Base-by-base conservation (phyloP, 2,888 invertebrate genomes). In the Macaria liturata region DNA sequence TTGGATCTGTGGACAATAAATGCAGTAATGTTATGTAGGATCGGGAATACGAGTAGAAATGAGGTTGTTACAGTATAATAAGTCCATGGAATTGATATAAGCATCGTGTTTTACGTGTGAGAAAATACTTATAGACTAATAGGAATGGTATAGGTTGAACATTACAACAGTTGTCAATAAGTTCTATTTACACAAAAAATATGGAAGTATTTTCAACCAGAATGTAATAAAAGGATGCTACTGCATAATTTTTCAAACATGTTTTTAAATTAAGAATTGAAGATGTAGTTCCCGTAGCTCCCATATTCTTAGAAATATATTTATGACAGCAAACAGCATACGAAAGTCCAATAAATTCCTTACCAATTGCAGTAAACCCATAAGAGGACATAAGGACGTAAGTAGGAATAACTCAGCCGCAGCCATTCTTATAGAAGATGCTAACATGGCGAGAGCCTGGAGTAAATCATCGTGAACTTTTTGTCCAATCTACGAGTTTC, bases 1-100 rank as follows among this genome's bases (percentile, higher is more conserved):
- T 83, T 72, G 69, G 72, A 86, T 83, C 91, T 90, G 90, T 46
- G 71, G 81, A 80, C 72, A 88, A 80, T 74, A 73, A 75, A 74
- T 69, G 66, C 58, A 68, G 54, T 54, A 61, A 67, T 50, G 67
- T 67, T 66, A 62, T 57, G 58, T 63, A 40, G 32, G 44, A 8
- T 42, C 9, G 9, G 42, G 4, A 42, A 61, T 56, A n/a, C n/a
- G n/a, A n/a, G n/a, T n/a, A 52, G 47, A 59, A 61, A 61, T 43
- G 9, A 40, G n/a, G 4, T 46, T 3, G 30, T 54, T 47, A 47
- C 9, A 3, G 40, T 37, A 43, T 49, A 8, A 39, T 39, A 39
- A 39, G 39, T 8, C 39, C 1, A 42, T 4, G 42, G 9, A 42
- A 42, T 9, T n/a, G 1, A 8, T n/a, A n/a, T 42, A 42, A 9